Conservation (phyloP, 2,113 vertebrate genomes). For the Dipodomys merriami region DNA sequence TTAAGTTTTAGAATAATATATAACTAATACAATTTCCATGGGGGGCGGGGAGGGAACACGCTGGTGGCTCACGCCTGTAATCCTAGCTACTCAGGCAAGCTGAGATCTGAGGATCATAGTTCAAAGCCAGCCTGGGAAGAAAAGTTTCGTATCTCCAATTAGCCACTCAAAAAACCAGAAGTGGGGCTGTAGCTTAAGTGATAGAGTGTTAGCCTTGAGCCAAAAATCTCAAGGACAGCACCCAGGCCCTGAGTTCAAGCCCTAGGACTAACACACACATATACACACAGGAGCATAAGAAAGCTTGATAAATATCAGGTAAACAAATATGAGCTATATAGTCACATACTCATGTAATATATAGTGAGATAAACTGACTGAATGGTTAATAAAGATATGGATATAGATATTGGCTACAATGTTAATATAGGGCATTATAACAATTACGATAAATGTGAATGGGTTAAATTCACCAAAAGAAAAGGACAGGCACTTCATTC, state of each 20-base stretch:
- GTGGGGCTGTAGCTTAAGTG: no score
- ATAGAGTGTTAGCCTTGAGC: no score
- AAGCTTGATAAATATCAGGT: not conserved
- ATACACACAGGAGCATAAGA: not conserved
- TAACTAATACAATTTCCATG: not conserved
- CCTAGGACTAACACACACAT: no score
- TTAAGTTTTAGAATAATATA: not conserved
- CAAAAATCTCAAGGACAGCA: no score
- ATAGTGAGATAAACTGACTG: not conserved
- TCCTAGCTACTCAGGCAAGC: no score
- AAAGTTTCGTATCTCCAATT: no score
- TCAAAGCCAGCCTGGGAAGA: no score
- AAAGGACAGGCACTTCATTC: conserved; percentile 45
- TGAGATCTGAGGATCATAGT: no score
- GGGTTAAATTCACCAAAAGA: conserved; percentile 65
- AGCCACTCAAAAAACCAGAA: no score
- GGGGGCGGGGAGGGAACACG: no score
- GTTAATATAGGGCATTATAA: not conserved
- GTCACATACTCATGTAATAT: not conserved
- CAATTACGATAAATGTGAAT: conserved; percentile 72
- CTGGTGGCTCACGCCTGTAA: no score
- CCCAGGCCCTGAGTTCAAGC: no score
- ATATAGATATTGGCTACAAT: not conserved
- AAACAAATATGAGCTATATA: not conserved
- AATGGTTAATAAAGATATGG: not conserved